phyloP scores from a whole-genome alignment of 2,113 vertebrate species.

The Tauraco erythrolophus region DNA sequence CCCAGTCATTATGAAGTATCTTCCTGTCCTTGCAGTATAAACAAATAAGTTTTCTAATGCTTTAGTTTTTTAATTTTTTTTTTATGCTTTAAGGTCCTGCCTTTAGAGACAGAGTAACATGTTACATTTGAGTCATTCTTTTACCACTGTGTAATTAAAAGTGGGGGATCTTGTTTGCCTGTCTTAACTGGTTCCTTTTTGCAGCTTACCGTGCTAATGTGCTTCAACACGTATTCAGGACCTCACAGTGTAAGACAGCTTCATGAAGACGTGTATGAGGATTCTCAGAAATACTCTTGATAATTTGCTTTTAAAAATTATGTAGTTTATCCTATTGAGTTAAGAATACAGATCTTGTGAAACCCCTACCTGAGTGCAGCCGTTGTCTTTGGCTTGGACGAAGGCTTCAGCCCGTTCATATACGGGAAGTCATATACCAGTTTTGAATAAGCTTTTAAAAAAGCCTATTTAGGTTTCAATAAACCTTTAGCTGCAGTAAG shows the following conservation, averaged over 20 bases:
- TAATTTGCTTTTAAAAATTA: not conserved
- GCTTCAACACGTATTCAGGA: not conserved
- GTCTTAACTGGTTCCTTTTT: constrained; percentile 22
- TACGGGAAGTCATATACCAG: accelerated
- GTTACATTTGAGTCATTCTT: not conserved
- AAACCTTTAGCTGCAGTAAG: not conserved
- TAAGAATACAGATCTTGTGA: not conserved
- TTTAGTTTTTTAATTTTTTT: not conserved
- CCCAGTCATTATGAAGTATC: accelerated
- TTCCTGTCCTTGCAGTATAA: not conserved
- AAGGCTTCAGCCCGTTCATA: not conserved
- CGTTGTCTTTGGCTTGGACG: not conserved
- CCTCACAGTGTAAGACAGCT: not conserved
- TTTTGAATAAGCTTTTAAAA: not conserved
- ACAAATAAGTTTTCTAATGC: not conserved
- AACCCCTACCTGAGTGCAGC: not conserved
- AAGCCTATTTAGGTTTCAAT: not conserved
- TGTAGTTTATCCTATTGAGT: accelerated
- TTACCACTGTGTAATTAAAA: not conserved
- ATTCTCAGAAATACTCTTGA: not conserved
- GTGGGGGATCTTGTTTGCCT: not conserved
- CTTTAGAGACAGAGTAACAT: not conserved
- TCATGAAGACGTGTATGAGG: not conserved
- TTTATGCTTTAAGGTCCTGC: not conserved
- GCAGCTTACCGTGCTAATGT: not conserved